Conservation (phyloP, 2,888 invertebrate species). For the Acleris holmiana region DNA sequence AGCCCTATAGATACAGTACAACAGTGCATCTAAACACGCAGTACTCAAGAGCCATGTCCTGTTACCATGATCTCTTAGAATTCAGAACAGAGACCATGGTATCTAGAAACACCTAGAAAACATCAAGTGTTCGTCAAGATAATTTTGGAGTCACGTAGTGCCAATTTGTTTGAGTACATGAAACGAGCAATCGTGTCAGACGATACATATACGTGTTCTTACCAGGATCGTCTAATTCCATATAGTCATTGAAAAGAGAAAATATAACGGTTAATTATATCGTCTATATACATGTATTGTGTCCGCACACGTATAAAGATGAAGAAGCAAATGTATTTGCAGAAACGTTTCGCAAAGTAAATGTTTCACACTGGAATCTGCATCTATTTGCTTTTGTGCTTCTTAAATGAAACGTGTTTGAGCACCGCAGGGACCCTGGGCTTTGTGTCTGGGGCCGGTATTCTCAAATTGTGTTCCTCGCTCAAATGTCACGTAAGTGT, state of each 20-base stretch:
- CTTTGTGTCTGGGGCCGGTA: constrained; percentile 12
- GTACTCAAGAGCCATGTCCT: constrained; percentile 64
- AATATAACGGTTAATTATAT: constrained; percentile 63
- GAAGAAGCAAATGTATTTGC: constrained; percentile 1
- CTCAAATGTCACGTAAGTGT: constrained; percentile 9
- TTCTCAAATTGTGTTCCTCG: constrained; percentile 15
- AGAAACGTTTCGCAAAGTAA: neutral
- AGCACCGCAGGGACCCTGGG: constrained; percentile 5
- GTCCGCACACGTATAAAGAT: neutral
- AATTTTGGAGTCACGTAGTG: constrained; percentile 11
- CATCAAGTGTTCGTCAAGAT: constrained; percentile 49
- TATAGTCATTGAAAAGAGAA: constrained; percentile 79
- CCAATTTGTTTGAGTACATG: constrained; percentile 44
- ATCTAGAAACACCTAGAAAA: constrained; percentile 36
- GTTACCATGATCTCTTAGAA: constrained; percentile 57
- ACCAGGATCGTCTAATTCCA: constrained; percentile 82
- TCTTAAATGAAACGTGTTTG: constrained; percentile 16
- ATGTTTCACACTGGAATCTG: constrained; percentile 8
- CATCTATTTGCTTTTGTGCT: constrained; percentile 13
- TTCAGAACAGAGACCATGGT: constrained; percentile 49
- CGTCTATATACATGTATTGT: constrained; percentile 37
- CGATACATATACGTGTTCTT: constrained; percentile 59
- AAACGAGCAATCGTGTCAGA: constrained; percentile 53
- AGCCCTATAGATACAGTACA: constrained; percentile 43
- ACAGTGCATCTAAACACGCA: constrained; percentile 63